Conservation (phyloP, 2,888 invertebrate genomes). For the Cheilosia scutellata region DNA sequence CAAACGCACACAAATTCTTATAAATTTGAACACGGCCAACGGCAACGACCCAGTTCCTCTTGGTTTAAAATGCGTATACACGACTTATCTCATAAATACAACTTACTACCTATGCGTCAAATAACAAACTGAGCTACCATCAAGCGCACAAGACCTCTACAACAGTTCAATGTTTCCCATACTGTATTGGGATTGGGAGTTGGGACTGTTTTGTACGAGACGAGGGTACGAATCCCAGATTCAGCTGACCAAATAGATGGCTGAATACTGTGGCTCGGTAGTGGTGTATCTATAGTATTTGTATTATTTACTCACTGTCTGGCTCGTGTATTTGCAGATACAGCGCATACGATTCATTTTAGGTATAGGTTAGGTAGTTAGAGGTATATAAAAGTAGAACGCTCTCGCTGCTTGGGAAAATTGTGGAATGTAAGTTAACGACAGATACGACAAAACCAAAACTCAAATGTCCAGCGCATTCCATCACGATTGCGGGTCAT, state of each 20-base stretch:
- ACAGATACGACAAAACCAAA: too few species aligned
- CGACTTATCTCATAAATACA: constrained; percentile 35
- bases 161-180: constrained; percentile 59
- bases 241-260: constrained; percentile 56
- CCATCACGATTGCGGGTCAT: too few species aligned
- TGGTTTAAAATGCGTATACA: constrained; percentile 53
- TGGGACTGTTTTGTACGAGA: constrained; percentile 35
- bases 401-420: constrained; percentile 43
- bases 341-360: constrained; percentile 53
- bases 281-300: constrained; percentile 31
- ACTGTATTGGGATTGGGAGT: neutral
- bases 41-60: constrained; percentile 53
- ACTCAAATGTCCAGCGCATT: too few species aligned
- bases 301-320: constrained; percentile 15
- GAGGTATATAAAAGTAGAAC: constrained; percentile 15
- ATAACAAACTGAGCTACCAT: constrained; percentile 72
- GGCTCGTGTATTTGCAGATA: constrained; percentile 59
- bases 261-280: constrained; percentile 52
- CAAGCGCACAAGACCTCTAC: constrained; percentile 70
- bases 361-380: neutral
- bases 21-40: constrained; percentile 46
- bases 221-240: constrained; percentile 67
- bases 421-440: constrained; percentile 74
- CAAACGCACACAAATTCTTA: constrained; percentile 35
- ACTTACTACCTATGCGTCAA: constrained; percentile 62